Base-by-base conservation (phyloP, 2,888 invertebrate species). In the Tuberolachnus salignus region DNA sequence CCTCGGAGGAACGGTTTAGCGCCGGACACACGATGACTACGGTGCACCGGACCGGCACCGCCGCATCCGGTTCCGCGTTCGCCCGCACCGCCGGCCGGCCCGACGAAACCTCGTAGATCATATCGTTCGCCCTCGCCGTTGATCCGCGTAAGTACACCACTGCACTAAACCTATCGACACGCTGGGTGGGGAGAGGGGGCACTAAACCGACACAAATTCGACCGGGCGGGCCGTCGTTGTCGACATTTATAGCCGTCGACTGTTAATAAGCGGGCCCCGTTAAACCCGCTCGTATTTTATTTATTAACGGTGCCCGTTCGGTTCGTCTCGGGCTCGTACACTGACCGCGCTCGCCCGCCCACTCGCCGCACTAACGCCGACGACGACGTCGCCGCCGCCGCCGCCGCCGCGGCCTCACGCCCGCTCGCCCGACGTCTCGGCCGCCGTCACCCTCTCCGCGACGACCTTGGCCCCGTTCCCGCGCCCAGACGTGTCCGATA, bases 401-500 rank as follows among this genome's bases (percentile, higher is more conserved):
- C 10, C 61, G 10, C 16, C 34, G 34, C 59, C 6, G 9, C 61
- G 21, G 14, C 14, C 21, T 16, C 46, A 11, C 0, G 19, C 16
- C 51, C 42, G 6, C 16, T 9, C 9, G 1, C 44, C 46, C 44
- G 3, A 1, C 11, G 11, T 53, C 19, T 13, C 4, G 13, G 26
- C 1, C 51, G 53, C 19, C 53, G 10, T 2, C 57, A 57, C 71
- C 57, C 57, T 57, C 23, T 46, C 71, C 23, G 23, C 14, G 57
- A 71, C 14, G 57, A 71, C 71, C 71, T 71, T 71, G 71, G 57
- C 71, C 57, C 23, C 71, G 46, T 71, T 71, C 19, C 70, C 57
- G 57, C 57, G 57, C 71, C 46, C 71, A 57, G 70, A 57, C 57
- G 55, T 55, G 55, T 14, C 57, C 57, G 71, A 71, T 71, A 71